These are phyloP conservation scores for Rhabditoides inermis DNA, from an alignment of 2,888 invertebrate genomes.

Conservation along the genomic window DNA sequence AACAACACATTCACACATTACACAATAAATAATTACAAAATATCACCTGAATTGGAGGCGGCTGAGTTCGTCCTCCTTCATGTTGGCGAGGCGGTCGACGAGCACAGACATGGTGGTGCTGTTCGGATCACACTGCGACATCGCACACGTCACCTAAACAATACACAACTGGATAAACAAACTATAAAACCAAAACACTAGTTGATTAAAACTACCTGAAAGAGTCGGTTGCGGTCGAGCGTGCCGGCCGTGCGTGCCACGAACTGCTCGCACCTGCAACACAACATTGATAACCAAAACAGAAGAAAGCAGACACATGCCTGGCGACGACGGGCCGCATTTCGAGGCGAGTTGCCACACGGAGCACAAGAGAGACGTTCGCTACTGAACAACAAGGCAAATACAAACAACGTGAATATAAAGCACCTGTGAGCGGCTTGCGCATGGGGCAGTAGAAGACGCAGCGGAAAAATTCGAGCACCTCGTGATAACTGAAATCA, in stretches of 20 bases:
- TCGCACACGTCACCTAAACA: constrained; percentile 32
- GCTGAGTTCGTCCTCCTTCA: constrained; percentile 30
- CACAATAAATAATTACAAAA: too few species aligned
- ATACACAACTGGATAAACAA: not conserved
- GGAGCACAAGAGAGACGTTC: constrained; percentile 32
- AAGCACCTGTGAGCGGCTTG: constrained; percentile 32
- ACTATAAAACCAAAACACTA: constrained; percentile 1
- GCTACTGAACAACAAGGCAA: constrained; percentile 27
- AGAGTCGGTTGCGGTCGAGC: constrained; percentile 31
- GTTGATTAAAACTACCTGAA: constrained; percentile 22
- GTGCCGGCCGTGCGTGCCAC: constrained; percentile 26
- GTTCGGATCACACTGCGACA: constrained; percentile 38
- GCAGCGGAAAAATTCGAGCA: constrained; percentile 39
- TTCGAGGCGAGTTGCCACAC: constrained; percentile 30
- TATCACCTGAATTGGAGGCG: constrained; percentile 26
- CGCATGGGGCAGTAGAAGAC: constrained; percentile 40
- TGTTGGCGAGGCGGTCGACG: constrained; percentile 29
- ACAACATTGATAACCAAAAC: not conserved
- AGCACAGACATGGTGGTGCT: constrained; percentile 33
- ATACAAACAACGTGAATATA: not conserved
- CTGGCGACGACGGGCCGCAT: constrained; percentile 32
- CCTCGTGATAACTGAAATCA: constrained; percentile 13
- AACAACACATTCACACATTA: not conserved
- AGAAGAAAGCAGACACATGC: not conserved
- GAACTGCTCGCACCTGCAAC: constrained; percentile 31